Evolutionary conservation across 1,140 invertebrate species (phyloP).

Genomic region (Sweltsa coloradensis): DNA sequence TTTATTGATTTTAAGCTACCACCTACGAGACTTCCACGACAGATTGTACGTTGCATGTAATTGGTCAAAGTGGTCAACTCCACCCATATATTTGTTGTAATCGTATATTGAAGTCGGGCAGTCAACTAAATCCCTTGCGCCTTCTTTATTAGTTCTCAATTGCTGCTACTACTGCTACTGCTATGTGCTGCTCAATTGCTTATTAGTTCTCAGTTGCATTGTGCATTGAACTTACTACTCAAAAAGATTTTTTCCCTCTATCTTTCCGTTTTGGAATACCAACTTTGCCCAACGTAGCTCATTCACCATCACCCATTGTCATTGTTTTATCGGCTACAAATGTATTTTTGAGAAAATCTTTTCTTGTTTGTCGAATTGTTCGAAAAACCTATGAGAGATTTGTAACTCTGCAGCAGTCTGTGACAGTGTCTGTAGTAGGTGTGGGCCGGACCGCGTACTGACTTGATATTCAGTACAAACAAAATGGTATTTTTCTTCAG

Average conservation of each 20-base stretch:
- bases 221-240: conserved; percentile 8
- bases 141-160: conserved; percentile 3
- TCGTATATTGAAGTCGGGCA: conserved; percentile 10
- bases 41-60: conserved; percentile 9
- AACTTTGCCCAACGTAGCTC: conserved; percentile 2
- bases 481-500: no score
- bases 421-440: no score
- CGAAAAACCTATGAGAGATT: no score
- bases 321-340: conserved; percentile 13
- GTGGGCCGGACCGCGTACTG: no score
- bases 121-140: conserved; percentile 10
- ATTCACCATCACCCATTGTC: neutral
- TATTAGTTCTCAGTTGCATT: conserved; percentile 3
- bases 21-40: conserved; percentile 13
- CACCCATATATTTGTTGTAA: conserved; percentile 18
- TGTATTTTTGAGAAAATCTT: conserved; percentile 9
- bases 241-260: conserved; percentile 13
- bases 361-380: conserved; percentile 16
- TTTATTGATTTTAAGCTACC: conserved; percentile 13
- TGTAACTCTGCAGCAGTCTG: no score
- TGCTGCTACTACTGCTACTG: no score
- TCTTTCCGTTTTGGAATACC: conserved; percentile 12
- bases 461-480: no score
- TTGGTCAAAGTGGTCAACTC: conserved; percentile 18
- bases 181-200: no score